A percentile compares a stretch with the other conserved stretches of the same genome.
These are phyloP conservation scores for Pycnomerus fuliginosus DNA, from an alignment of 2,888 invertebrate species.

Conservation along the genomic window DNA sequence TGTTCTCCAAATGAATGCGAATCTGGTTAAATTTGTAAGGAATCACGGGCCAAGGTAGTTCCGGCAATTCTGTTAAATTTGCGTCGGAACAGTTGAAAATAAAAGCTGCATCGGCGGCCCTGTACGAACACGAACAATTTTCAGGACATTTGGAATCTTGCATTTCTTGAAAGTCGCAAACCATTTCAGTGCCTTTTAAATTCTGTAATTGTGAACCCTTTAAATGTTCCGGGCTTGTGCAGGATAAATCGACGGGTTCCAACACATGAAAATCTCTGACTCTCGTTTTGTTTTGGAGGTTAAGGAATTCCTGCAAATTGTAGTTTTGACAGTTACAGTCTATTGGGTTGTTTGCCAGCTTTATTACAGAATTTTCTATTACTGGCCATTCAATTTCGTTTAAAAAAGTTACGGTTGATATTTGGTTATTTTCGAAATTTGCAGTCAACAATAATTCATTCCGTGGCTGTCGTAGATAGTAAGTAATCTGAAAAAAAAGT, in stretches of 20 bases:
- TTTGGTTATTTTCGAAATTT: constrained; percentile 60
- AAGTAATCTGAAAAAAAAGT: too few relatives aligned
- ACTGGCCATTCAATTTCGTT: too few relatives aligned
- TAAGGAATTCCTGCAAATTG: constrained; percentile 56
- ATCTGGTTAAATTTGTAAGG: too few relatives aligned
- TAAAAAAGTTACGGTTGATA: constrained; percentile 54
- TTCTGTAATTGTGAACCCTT: constrained; percentile 39
- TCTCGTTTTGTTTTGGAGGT: constrained; percentile 37
- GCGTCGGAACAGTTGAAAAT: constrained; percentile 57
- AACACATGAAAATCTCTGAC: constrained; percentile 35
- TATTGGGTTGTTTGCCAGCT: constrained; percentile 61
- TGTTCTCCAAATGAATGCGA: constrained; percentile 31
- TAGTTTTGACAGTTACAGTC: constrained; percentile 60
- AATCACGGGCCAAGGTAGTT: too few relatives aligned
- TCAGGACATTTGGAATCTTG: constrained; percentile 46
- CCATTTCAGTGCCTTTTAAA: too few relatives aligned
- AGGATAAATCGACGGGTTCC: constrained; percentile 48
- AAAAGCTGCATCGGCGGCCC: constrained; percentile 52
- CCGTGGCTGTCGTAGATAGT: too few relatives aligned
- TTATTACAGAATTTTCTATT: constrained; percentile 46
- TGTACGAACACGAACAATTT: constrained; percentile 55
- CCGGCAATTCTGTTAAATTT: constrained; percentile 52
- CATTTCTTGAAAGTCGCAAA: too few relatives aligned
- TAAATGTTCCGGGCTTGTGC: constrained; percentile 47
- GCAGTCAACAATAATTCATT: too few relatives aligned